phyloP scores from a whole-genome alignment of 2,113 vertebrate species.

The Archilochus colubris region DNA sequence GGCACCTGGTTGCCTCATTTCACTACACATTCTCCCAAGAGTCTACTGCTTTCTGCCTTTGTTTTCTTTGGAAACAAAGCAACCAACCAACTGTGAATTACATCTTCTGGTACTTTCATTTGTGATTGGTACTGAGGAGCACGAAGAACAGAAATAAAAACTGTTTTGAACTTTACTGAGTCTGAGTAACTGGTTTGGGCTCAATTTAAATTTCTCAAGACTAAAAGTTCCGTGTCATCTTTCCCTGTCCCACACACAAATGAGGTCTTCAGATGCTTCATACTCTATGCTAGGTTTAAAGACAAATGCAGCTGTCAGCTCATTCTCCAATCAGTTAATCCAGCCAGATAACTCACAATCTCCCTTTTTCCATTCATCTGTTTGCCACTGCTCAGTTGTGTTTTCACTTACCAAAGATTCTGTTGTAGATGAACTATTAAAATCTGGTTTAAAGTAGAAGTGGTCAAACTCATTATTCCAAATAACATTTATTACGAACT shows the following conservation, averaged over 20 bases:
- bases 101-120: neutral
- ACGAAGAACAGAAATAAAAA: neutral
- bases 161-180: neutral
- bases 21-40: neutral
- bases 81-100: neutral
- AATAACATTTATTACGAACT: neutral
- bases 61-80: neutral
- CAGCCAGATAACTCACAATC: neutral
- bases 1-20: too few species aligned
- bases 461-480: neutral
- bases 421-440: neutral
- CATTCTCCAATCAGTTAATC: neutral
- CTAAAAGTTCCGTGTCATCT: neutral
- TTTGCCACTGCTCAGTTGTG: neutral
- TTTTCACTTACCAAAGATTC: neutral
- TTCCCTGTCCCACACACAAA: neutral
- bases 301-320: neutral
- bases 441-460: neutral
- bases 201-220: slow-evolving; percentile 19
- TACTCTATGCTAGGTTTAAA: neutral
- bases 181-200: slow-evolving; percentile 8
- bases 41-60: neutral
- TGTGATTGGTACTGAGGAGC: neutral
- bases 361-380: neutral
- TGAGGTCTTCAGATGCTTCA: neutral